A percentile compares a stretch with the other conserved stretches of the same genome.
Conservation (phyloP, 2,888 invertebrate species). For the Frankliniella fusca region DNA sequence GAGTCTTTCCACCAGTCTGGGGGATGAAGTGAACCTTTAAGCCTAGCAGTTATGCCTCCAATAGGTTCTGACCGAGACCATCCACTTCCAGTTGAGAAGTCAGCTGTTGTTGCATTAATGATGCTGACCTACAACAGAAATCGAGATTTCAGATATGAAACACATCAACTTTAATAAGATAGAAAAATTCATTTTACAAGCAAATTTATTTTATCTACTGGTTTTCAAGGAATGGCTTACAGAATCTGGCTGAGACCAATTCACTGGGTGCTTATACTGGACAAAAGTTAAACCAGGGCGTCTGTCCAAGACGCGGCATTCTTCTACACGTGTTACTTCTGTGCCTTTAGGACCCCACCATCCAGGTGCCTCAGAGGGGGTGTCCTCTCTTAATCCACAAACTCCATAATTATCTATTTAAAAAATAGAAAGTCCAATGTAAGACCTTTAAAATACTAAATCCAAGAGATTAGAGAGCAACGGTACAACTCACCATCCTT, state of each 20-base stretch:
- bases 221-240: conserved; percentile 47
- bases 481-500: conserved; percentile 59
- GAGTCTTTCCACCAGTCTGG: conserved; percentile 64
- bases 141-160: neutral
- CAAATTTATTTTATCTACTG: conserved; percentile 4
- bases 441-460: conserved; percentile 4
- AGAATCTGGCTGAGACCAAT: conserved; percentile 82
- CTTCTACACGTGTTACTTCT: conserved; percentile 66
- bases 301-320: conserved; percentile 73
- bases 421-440: conserved; percentile 30
- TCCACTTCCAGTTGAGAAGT: conserved; percentile 39
- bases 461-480: conserved; percentile 26
- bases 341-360: conserved; percentile 89
- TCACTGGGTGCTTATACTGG: conserved; percentile 81
- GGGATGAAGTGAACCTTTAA: conserved; percentile 78
- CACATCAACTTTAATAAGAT: conserved; percentile 13
- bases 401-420: conserved; percentile 69
- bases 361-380: conserved; percentile 73
- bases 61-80: conserved; percentile 36
- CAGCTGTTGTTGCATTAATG: conserved; percentile 74
- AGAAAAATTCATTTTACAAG: neutral
- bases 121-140: conserved; percentile 57
- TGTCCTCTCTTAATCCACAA: conserved; percentile 72
- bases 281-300: conserved; percentile 85
- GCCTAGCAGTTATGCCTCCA: conserved; percentile 70